Conservation (phyloP, 92 coral and sea anemone genomes). For the Zoanthus sansibaricus region DNA sequence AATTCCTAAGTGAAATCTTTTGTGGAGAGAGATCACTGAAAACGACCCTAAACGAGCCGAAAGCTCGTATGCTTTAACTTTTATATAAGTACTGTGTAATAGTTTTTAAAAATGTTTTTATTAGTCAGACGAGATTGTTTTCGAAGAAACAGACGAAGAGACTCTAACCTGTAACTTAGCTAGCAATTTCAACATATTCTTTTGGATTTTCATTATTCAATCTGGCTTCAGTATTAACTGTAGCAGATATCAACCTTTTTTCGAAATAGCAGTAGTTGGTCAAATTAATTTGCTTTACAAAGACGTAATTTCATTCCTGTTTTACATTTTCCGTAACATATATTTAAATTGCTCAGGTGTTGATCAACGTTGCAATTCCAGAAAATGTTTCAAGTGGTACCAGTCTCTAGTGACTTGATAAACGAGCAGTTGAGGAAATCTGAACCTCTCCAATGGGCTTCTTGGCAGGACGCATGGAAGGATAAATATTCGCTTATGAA, state of each 20-base stretch:
- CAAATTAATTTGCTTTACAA: too few relatives aligned
- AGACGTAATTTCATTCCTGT: not conserved
- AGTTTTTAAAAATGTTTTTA: too few relatives aligned
- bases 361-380: not conserved
- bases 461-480: constrained; percentile 2
- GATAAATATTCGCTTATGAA: not conserved
- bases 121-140: constrained; percentile 8
- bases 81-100: too few relatives aligned
- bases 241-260: too few relatives aligned
- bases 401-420: constrained; percentile 2
- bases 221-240: too few relatives aligned
- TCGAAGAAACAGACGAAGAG: constrained; percentile 7
- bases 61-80: too few relatives aligned
- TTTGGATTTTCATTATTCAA: too few relatives aligned
- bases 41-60: not conserved
- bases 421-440: constrained; percentile 1
- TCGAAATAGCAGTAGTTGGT: too few relatives aligned
- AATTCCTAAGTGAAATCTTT: not conserved
- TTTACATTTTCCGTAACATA: not conserved
- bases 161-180: not conserved
- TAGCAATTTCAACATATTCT: too few relatives aligned
- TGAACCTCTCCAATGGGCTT: not conserved
- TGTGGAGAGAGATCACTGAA: not conserved
- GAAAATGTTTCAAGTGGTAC: not conserved
- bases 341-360: not conserved